These are phyloP conservation scores for Ibidorhyncha struthersii DNA, from an alignment of 2,113 vertebrate species.

Conservation along the genomic window DNA sequence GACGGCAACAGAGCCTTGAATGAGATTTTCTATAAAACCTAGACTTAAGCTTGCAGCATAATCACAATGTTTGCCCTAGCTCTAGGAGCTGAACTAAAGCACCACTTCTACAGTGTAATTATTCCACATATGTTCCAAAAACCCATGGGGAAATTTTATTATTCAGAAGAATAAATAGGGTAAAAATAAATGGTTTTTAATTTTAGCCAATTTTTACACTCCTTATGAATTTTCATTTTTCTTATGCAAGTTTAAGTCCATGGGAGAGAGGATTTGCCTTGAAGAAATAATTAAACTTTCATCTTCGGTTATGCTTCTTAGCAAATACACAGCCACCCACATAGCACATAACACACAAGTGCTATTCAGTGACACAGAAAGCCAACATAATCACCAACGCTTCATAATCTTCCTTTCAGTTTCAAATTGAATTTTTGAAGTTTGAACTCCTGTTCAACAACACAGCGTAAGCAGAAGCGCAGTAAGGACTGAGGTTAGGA, in stretches of 20 bases:
- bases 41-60: slow-evolving; percentile 59
- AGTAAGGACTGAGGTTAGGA: neutral
- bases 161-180: slow-evolving; percentile 38
- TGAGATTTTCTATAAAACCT: slow-evolving; percentile 66
- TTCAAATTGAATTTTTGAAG: slow-evolving; percentile 14
- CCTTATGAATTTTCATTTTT: slow-evolving; percentile 70
- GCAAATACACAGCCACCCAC: slow-evolving; percentile 56
- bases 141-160: slow-evolving; percentile 30
- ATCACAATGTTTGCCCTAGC: slow-evolving; percentile 54
- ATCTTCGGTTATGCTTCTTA: slow-evolving; percentile 63
- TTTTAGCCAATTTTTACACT: slow-evolving; percentile 64
- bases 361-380: slow-evolving; percentile 23
- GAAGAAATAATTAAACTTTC: slow-evolving; percentile 72
- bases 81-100: slow-evolving; percentile 5
- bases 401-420: slow-evolving; percentile 2
- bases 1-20: slow-evolving; percentile 73
- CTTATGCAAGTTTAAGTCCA: slow-evolving; percentile 47
- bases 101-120: slow-evolving; percentile 27
- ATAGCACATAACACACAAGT: neutral
- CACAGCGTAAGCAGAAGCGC: neutral
- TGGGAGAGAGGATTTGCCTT: slow-evolving; percentile 53
- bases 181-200: slow-evolving; percentile 65
- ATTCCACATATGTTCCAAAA: slow-evolving; percentile 45
- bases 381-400: neutral
- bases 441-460: neutral